These are phyloP conservation scores for Eustalomyia histrio DNA, from an alignment of 2,888 invertebrate genomes.

Conservation along the genomic window DNA sequence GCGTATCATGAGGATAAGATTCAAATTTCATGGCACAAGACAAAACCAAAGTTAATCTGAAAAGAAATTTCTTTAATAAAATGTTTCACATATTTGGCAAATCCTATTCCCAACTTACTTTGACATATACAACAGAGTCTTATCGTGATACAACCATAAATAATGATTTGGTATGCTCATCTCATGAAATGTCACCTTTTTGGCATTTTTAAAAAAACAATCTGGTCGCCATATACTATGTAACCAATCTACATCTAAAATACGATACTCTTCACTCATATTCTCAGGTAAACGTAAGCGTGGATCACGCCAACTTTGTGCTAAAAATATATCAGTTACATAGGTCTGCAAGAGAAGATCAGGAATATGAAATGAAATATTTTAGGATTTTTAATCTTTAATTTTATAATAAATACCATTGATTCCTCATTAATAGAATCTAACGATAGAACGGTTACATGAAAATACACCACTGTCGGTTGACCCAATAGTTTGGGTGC, in stretches of 20 bases:
- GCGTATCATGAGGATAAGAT: conserved; percentile 95
- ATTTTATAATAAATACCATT: conserved; percentile 81
- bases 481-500: conserved; percentile 92
- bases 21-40: conserved; percentile 98
- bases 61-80: too few species aligned
- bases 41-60: conserved; percentile 90
- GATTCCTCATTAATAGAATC: conserved; percentile 98
- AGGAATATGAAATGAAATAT: too few species aligned
- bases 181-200: conserved; percentile 95
- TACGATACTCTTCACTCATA: conserved; percentile 94
- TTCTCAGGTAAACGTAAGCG: conserved; percentile 92
- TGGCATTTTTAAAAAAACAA: conserved; percentile 96
- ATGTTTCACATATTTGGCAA: too few species aligned
- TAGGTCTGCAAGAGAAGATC: conserved; percentile 84
- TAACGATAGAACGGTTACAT: conserved; percentile 92
- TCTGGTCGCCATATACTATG: conserved; percentile 95
- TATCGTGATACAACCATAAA: conserved; percentile 94
- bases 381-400: background rate
- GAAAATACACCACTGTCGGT: conserved; percentile 93
- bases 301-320: conserved; percentile 95
- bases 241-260: conserved; percentile 93
- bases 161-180: conserved; percentile 97
- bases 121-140: conserved; percentile 94
- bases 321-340: conserved; percentile 94
- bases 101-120: conserved; percentile 83